Base-by-base conservation (phyloP, 2,113 vertebrate species). In the Halcyon senegalensis region DNA sequence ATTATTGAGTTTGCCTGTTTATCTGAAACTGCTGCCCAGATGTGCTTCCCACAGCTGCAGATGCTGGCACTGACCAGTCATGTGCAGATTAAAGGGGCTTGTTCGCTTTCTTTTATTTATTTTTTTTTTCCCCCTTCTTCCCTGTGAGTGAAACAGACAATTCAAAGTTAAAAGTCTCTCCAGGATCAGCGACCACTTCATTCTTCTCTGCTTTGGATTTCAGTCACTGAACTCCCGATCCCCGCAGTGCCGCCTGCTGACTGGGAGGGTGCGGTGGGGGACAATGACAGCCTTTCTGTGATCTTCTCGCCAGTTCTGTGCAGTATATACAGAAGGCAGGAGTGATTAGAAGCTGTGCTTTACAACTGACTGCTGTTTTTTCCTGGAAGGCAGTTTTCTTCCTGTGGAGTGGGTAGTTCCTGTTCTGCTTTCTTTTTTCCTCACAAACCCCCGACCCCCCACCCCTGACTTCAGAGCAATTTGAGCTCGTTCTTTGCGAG, bases 1-100 rank as follows among this genome's bases (percentile, higher is more conserved):
- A 81, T 96, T 75, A 74, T 35, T 95, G 51, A 72, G 56, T 94
- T 93, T 96, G 93, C 90, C 87, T 96, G 76, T 96, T 97, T 94
- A 85, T 93, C 94, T 94, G 91, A 95, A 94, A 95, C 85, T 95
- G 82, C 85, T 97, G 83, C 91, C 94, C 95, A 96, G 84, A 93
- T 97, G 95, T 93, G 79, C 87, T 94, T 94, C 12, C 18, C 48
- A 58, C 91, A 96, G 94, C 89, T 95, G 90, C 93, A 96, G 76
- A 91, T 95, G 88, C 81, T 97, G 90, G 68, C 93, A 94, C 58
- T 70, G 59, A 79, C 76, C 84, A 76, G 76, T 91, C 74, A 31
- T 77, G 48, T 87, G 80, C 68, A 91, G 74, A 96, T 94, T 91
- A 93, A 91, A 91, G 85, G 74, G 79, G 66, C 55, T 93, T 89